phyloP scores from a whole-genome alignment of 2,113 vertebrate genomes.

The Thermophis baileyi region DNA sequence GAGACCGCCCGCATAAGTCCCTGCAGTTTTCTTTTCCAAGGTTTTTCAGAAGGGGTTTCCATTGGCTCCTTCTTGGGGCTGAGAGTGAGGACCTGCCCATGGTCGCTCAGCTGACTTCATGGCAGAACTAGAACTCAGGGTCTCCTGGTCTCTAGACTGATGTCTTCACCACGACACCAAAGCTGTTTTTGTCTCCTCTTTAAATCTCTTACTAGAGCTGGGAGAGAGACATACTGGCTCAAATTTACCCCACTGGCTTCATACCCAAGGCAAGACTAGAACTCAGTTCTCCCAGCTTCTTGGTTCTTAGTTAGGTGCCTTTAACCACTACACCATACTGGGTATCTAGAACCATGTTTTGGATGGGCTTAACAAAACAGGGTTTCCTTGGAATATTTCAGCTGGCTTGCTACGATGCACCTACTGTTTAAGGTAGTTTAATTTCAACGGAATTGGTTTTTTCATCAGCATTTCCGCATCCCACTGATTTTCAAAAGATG shows the following conservation, averaged over 20 bases:
- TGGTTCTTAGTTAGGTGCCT: not conserved
- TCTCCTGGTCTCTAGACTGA: too few species aligned
- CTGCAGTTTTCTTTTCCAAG: too few species aligned
- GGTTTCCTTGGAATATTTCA: not conserved
- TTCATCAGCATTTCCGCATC: not conserved
- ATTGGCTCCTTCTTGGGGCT: too few species aligned
- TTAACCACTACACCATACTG: not conserved
- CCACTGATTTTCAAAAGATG: not conserved
- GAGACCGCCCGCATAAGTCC: too few species aligned
- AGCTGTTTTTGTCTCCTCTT: too few species aligned
- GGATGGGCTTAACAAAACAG: not conserved
- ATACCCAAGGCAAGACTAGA: not conserved
- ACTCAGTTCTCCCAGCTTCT: not conserved
- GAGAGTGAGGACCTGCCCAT: too few species aligned
- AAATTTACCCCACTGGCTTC: not conserved
- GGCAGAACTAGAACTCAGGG: too few species aligned
- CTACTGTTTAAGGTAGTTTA: not conserved
- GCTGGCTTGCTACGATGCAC: not conserved
- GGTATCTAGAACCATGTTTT: not conserved
- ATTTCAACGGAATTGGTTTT: not conserved
- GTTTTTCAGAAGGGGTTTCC: too few species aligned
- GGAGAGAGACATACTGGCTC: not conserved
- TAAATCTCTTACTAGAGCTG: not conserved
- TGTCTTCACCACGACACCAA: too few species aligned
- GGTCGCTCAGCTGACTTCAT: too few species aligned